These are phyloP conservation scores for Sylvietta virens DNA, from an alignment of 2,113 vertebrate genomes.

Conservation along the genomic window DNA sequence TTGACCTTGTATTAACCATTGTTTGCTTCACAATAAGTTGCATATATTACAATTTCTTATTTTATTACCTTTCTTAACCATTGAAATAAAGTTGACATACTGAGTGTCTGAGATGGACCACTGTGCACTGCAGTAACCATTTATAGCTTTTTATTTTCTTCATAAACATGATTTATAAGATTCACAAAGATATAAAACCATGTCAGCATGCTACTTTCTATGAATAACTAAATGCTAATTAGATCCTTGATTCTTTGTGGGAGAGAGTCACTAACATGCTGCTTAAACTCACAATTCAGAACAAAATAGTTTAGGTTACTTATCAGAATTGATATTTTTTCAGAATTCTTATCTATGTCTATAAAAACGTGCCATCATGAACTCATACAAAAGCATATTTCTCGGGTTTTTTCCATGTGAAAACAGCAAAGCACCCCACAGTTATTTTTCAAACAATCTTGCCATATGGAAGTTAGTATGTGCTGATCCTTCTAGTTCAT, in stretches of 20 bases:
- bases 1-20: not conserved
- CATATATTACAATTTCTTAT: not conserved
- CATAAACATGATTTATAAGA: constrained; percentile 63
- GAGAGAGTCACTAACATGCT: not conserved
- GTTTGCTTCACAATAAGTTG: constrained; percentile 8
- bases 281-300: not conserved
- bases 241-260: not conserved
- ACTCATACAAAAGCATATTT: not conserved
- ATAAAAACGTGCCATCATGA: not conserved
- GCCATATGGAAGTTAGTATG: not conserved
- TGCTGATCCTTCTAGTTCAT: not conserved
- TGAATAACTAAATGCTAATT: not conserved
- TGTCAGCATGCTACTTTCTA: not conserved
- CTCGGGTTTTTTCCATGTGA: fast-evolving
- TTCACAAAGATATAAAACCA: constrained; percentile 33
- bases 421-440: not conserved
- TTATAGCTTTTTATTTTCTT: constrained; percentile 53
- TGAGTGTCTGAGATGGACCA: constrained; percentile 6
- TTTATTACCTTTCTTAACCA: constrained; percentile 36
- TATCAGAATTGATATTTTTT: not conserved
- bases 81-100: constrained; percentile 49
- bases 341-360: not conserved
- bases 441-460: not conserved
- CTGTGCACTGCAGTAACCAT: constrained; percentile 9
- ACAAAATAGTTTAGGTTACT: not conserved